Base-by-base conservation (phyloP, 1,140 invertebrate genomes). In the Papilio glaucus region DNA sequence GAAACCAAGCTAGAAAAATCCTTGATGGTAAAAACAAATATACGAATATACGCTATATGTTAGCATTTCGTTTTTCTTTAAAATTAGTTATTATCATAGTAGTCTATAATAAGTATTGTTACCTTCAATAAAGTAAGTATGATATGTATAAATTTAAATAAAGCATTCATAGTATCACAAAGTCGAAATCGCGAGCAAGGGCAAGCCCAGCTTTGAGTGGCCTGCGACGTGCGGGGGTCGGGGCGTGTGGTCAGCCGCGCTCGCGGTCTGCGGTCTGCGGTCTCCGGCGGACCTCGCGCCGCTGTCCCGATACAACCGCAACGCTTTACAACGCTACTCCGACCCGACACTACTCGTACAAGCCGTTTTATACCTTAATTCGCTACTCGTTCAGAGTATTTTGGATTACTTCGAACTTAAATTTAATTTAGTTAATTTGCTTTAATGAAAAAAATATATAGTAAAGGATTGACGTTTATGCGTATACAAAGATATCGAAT, bases 181-280 rank as follows among this genome's bases (percentile, higher is more conserved):
- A 65, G 62, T 18, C 37, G 62, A 37, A 8, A 41, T 63, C 37
- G 1, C 65, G 73, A 71, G 74, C 78, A 80, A 83, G 78, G 83
- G 78, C 80, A 79, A 69, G 82, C 83, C 75, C 76, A 77, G 85
- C 71, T 85, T 79, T 83, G 75, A 78, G 76, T 72, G 57, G 76
- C 67, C 69, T 77, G 81, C 73, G 74, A 72, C 33, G 68, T 38
- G 72, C 42, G 73, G 67, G 65, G 77, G 63, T 62, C 42, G 68
- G 61, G 69, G 71, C 49, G 21, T 72, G 82, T 80, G 78, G 83
- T 77, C 37, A 71, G 65, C 83, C 80, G 80, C 81, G 76, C 78
- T 78, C 76, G 80, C 79, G 80, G 78, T 69, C 79, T 78, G 80
- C 78, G 80, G 78, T 67, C 33, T 75, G 71, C 76, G 73, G 78